These are phyloP conservation scores for Cyprinus carpio DNA, from an alignment of 2,113 vertebrate species.

Conservation along the genomic window DNA sequence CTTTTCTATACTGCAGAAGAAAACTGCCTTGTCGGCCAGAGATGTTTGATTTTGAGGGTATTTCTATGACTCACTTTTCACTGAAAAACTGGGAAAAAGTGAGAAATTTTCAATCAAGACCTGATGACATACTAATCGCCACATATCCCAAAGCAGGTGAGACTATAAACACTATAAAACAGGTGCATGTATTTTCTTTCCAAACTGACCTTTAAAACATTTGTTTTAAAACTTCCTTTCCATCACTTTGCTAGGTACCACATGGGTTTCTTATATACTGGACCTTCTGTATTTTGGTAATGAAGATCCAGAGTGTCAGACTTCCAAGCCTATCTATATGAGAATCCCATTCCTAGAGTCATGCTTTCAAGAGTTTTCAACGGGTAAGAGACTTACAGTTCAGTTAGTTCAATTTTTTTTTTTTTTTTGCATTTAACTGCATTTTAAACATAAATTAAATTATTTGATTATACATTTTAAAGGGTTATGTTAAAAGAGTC, in stretches of 20 bases:
- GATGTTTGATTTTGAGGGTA: conserved; percentile 68
- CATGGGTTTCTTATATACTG: conserved; percentile 75
- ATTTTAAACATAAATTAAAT: not conserved
- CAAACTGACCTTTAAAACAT: not conserved
- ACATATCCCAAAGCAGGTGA: conserved; percentile 84
- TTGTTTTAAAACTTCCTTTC: not conserved
- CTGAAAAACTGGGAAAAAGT: conserved; percentile 76
- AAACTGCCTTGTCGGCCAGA: conserved; percentile 45
- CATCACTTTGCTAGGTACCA: conserved; percentile 68
- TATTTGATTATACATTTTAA: not conserved
- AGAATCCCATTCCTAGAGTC: conserved; percentile 58
- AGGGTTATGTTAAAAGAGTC: too few relatives aligned
- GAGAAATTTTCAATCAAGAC: conserved; percentile 75
- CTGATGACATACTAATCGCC: conserved; percentile 80
- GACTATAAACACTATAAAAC: not conserved
- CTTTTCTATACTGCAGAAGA: conserved; percentile 40
- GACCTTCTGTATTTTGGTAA: conserved; percentile 68
- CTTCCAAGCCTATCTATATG: conserved; percentile 56
- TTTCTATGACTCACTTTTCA: conserved; percentile 66
- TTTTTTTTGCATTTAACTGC: not conserved
- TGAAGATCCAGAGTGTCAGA: conserved; percentile 58
- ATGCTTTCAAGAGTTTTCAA: not conserved
- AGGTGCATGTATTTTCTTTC: not conserved
- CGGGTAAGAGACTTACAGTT: conserved; percentile 13
- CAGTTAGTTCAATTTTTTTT: not conserved